Conservation (phyloP, 92 coral and sea anemone species). For the Umimayanthus kanabou region DNA sequence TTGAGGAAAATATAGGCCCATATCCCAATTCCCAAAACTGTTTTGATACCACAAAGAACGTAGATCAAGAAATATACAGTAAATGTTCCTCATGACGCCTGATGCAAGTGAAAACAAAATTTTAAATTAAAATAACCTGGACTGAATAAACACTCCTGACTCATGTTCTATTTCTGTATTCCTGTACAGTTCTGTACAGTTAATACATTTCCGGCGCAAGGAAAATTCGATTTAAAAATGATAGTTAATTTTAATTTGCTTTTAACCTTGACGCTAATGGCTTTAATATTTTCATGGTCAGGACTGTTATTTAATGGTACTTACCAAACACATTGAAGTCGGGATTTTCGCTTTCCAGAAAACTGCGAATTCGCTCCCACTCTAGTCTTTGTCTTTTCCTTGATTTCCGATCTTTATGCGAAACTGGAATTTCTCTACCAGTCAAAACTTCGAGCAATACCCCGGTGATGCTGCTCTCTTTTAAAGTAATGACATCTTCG, state of each 20-base stretch:
- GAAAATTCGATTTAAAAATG: background rate
- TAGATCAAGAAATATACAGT: background rate
- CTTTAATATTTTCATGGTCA: background rate
- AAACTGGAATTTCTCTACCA: conserved; percentile 51
- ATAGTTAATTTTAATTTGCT: background rate
- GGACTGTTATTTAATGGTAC: background rate
- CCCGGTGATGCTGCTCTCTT: conserved; percentile 61
- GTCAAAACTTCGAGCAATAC: conserved; percentile 61
- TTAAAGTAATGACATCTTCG: conserved; percentile 70
- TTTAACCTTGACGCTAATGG: background rate
- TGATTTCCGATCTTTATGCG: conserved; percentile 50
- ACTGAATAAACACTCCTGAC: background rate
- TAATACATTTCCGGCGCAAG: background rate
- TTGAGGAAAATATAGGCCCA: background rate
- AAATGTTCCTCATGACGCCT: background rate
- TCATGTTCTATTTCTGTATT: background rate
- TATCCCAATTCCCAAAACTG: background rate
- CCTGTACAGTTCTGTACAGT: background rate
- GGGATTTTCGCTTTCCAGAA: conserved; percentile 60
- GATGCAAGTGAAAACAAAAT: background rate
- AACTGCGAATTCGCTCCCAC: conserved; percentile 66
- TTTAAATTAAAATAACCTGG: background rate
- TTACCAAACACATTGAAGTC: conserved; percentile 28
- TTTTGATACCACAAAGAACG: background rate
- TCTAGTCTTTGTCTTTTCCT: conserved; percentile 56